A percentile compares a stretch with the other conserved stretches of the same genome.
These are phyloP conservation scores for Eupristina koningsbergeri DNA, from an alignment of 1,140 invertebrate genomes.

Conservation along the genomic window DNA sequence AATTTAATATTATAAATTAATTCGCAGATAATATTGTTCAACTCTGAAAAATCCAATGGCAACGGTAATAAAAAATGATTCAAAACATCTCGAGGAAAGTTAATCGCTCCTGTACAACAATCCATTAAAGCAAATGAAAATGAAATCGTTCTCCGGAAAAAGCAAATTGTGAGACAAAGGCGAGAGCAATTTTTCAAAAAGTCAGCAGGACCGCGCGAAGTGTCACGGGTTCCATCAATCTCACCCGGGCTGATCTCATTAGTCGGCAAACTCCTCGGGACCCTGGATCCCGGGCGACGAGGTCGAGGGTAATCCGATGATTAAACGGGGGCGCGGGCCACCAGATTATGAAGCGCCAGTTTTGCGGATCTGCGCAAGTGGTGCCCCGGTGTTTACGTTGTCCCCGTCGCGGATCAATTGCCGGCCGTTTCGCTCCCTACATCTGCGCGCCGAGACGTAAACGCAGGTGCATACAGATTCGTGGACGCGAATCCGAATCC, in stretches of 20 bases:
- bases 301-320: constrained; percentile 24
- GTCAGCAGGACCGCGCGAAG: background rate
- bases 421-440: background rate
- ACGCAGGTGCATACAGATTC: background rate
- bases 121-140: too few relatives aligned
- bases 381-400: background rate
- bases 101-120: too few relatives aligned
- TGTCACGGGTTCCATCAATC: background rate
- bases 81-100: too few relatives aligned
- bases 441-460: background rate
- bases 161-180: background rate
- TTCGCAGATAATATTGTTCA: too few relatives aligned
- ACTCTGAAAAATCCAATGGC: too few relatives aligned
- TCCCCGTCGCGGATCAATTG: constrained; percentile 19
- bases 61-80: too few relatives aligned
- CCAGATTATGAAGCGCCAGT: constrained; percentile 7
- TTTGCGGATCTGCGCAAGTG: background rate
- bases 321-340: constrained; percentile 24
- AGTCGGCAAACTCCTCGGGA: background rate
- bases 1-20: too few relatives aligned
- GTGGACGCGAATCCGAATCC: background rate
- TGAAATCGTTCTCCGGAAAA: too few relatives aligned
- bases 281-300: too few relatives aligned
- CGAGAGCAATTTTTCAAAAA: background rate
- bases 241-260: background rate